These are phyloP conservation scores for Stramonita haemastoma DNA, from an alignment of 2,888 invertebrate species.

Conservation along the genomic window DNA sequence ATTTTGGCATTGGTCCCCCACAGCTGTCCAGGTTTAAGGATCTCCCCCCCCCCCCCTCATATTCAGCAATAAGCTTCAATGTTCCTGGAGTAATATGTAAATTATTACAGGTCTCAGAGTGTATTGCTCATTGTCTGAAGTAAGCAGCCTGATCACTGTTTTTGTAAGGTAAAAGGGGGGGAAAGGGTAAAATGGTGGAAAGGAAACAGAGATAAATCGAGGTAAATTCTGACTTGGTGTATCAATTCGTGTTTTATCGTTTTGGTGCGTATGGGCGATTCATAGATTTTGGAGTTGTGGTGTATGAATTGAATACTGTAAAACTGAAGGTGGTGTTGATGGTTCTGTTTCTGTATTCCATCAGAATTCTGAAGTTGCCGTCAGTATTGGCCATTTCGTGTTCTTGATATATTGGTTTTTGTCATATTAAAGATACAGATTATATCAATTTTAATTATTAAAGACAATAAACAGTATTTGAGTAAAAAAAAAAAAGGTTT, in stretches of 20 bases:
- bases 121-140: too few relatives aligned
- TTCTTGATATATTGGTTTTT: not conserved
- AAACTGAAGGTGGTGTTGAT: not conserved
- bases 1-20: too few relatives aligned
- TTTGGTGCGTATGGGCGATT: not conserved
- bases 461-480: not conserved
- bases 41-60: not conserved
- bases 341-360: constrained; percentile 3
- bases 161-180: not conserved
- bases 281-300: not conserved
- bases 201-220: not conserved
- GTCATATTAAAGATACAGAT: too few relatives aligned
- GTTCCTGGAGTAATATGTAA: not conserved
- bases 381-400: not conserved
- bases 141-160: too few relatives aligned
- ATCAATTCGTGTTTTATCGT: not conserved
- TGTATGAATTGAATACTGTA: not conserved
- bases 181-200: not conserved
- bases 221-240: not conserved
- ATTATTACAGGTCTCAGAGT: not conserved
- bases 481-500: too few relatives aligned
- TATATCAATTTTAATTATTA: not conserved
- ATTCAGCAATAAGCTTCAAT: not conserved
- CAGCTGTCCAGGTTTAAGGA: too few relatives aligned
- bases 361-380: not conserved